Percentiles rank a stretch among this genome's conserved stretches.
Conservation (phyloP, 2,888 invertebrate genomes). For the Trichogramma dendrolimi region DNA sequence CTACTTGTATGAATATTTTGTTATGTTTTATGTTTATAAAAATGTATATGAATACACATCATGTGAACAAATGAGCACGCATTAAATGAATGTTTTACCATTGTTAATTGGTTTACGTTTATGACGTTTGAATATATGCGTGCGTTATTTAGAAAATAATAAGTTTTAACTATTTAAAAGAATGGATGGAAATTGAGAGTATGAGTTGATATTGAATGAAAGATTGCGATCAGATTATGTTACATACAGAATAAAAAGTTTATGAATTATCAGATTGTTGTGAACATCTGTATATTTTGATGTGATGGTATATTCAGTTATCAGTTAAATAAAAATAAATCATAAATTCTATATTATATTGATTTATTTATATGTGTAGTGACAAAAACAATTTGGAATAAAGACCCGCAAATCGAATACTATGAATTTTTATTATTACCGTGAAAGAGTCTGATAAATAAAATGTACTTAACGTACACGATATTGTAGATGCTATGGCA, state of each 20-base stretch:
- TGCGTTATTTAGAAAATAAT: neutral
- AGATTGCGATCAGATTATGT: slow-evolving; percentile 21
- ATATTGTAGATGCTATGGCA: too few species aligned
- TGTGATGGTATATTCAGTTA: slow-evolving; percentile 31
- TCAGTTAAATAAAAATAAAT: slow-evolving; percentile 14
- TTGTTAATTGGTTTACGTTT: slow-evolving; percentile 18
- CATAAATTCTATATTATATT: slow-evolving; percentile 8
- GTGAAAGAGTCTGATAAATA: slow-evolving; percentile 3
- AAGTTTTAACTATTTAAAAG: neutral
- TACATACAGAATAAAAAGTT: slow-evolving; percentile 13
- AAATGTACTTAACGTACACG: too few species aligned
- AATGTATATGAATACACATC: slow-evolving; percentile 5
- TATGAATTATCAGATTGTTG: slow-evolving; percentile 27
- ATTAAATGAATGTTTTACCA: slow-evolving; percentile 26
- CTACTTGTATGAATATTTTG: slow-evolving; percentile 29
- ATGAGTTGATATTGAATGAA: slow-evolving; percentile 13
- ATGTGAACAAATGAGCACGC: neutral
- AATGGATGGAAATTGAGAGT: slow-evolving; percentile 6
- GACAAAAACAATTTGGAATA: slow-evolving; percentile 26
- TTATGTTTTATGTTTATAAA: slow-evolving; percentile 26
- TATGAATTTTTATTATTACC: slow-evolving; percentile 9
- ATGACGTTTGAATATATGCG: slow-evolving; percentile 8
- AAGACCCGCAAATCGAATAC: slow-evolving; percentile 19
- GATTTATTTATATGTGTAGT: slow-evolving; percentile 29
- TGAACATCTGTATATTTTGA: slow-evolving; percentile 29